These are phyloP conservation scores for Guaruba guarouba DNA, from an alignment of 2,113 vertebrate genomes.

Conservation along the genomic window DNA sequence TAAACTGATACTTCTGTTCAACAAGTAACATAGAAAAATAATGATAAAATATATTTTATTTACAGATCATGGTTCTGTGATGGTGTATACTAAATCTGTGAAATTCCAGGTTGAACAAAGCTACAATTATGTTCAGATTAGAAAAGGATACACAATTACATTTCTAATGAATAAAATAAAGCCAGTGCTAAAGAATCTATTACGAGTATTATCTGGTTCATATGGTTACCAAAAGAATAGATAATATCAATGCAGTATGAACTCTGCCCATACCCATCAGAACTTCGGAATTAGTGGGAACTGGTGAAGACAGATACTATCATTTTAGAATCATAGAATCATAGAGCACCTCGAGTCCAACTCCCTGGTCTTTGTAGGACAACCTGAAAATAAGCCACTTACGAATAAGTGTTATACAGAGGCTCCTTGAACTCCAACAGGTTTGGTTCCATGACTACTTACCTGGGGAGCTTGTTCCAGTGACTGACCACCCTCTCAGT, in stretches of 20 bases:
- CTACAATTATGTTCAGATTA: not conserved
- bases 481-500: fast-evolving
- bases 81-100: not conserved
- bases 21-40: not conserved
- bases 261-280: not conserved
- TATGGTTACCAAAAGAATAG: not conserved
- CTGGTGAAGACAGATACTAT: not conserved
- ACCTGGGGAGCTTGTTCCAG: not conserved
- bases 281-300: not conserved
- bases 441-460: not conserved
- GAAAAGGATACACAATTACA: not conserved
- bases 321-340: not conserved
- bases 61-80: not conserved
- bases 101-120: not conserved
- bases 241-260: not conserved
- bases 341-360: not conserved
- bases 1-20: not conserved
- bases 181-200: not conserved
- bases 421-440: not conserved
- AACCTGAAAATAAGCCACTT: not conserved
- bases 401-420: not conserved
- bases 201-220: not conserved
- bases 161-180: not conserved
- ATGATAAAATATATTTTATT: not conserved
- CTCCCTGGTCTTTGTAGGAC: not conserved